Percentiles rank a stretch among this genome's conserved stretches.
Evolutionary conservation across 2,888 invertebrate genomes (phyloP).

Genomic region (Heliconius ismenius): DNA sequence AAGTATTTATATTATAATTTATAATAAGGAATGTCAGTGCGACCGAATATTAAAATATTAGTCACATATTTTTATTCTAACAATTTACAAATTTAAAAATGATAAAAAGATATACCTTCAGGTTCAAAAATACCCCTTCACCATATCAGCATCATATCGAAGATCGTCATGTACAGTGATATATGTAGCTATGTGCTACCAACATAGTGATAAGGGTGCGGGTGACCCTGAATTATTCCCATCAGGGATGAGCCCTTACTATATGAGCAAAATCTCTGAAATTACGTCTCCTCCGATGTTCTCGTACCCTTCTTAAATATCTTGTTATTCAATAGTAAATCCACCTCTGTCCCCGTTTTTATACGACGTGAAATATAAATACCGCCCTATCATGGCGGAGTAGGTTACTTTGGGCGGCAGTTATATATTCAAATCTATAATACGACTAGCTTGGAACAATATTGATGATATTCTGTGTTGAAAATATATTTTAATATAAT

Average conservation of each 20-base stretch:
- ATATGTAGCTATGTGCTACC: slow-evolving; percentile 48
- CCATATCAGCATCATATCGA: background rate
- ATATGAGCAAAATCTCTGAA: slow-evolving; percentile 75
- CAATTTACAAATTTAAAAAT: slow-evolving; percentile 35
- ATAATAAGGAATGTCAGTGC: background rate
- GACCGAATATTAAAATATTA: background rate
- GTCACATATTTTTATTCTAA: too few species aligned
- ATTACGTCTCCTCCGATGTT: too few species aligned
- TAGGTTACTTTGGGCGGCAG: too few species aligned
- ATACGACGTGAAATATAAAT: background rate
- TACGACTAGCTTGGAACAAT: background rate
- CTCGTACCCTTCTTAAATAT: slow-evolving; percentile 56
- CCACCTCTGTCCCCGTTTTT: background rate
- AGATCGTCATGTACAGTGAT: background rate
- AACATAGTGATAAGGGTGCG: slow-evolving; percentile 61
- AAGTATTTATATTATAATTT: background rate
- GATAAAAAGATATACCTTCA: slow-evolving; percentile 48
- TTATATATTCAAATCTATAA: background rate
- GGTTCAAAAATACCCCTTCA: too few species aligned
- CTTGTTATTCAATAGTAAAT: slow-evolving; percentile 53
- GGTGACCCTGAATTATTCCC: slow-evolving; percentile 62
- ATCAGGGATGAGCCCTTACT: slow-evolving; percentile 75
- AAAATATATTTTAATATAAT: background rate
- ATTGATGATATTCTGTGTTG: background rate
- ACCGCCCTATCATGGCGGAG: background rate